phyloP scores from a whole-genome alignment of 2,113 vertebrate species.

The Probosciger aterrimus region DNA sequence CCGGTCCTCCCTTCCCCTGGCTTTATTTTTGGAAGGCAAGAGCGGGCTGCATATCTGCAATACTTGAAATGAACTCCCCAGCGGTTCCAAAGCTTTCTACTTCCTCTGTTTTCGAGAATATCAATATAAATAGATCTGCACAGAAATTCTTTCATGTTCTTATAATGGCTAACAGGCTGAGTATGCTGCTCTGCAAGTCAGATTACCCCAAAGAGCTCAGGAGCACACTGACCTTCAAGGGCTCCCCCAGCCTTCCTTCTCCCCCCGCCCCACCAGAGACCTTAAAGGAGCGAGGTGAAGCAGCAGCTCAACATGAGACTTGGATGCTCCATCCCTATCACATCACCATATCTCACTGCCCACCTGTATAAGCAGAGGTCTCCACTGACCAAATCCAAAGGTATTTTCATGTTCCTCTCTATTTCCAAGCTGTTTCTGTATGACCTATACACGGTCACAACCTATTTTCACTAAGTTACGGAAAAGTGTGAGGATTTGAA shows the following conservation, averaged over 20 bases:
- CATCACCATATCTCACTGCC: not conserved
- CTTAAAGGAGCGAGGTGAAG: not conserved
- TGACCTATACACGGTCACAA: not conserved
- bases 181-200: not conserved
- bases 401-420: not conserved
- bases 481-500: not conserved
- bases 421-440: not conserved
- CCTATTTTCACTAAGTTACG: not conserved
- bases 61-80: not conserved
- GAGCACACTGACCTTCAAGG: not conserved
- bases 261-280: not conserved
- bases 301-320: fast-evolving
- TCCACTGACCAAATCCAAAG: not conserved
- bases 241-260: not conserved
- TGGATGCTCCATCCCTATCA: fast-evolving
- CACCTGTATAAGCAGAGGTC: fast-evolving
- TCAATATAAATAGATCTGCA: not conserved
- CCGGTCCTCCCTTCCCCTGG: not conserved
- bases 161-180: not conserved
- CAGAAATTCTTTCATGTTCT: not conserved
- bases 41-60: not conserved
- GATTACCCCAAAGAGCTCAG: not conserved
- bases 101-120: not conserved
- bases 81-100: not conserved
- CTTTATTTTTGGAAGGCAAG: not conserved